Conservation (phyloP, 2,888 invertebrate genomes). For the Ornithoptera priamus region DNA sequence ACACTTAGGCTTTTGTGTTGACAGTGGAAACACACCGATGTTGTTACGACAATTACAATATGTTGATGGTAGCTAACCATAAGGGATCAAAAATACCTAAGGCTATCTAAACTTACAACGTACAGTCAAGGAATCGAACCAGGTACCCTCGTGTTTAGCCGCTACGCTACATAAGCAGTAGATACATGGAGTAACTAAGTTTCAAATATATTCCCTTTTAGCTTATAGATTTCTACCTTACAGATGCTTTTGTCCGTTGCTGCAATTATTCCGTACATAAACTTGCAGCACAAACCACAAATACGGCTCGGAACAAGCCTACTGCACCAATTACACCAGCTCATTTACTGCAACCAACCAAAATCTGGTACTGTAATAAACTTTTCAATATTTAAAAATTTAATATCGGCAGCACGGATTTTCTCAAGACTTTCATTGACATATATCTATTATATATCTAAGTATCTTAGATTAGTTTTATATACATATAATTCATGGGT, state of each 20-base stretch:
- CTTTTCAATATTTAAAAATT: background rate
- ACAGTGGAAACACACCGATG: no score
- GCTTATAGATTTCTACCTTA: background rate
- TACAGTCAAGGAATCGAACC: no score
- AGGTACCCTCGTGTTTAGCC: no score
- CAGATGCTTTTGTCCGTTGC: background rate
- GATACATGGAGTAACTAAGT: background rate
- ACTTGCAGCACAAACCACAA: slow-evolving; percentile 2
- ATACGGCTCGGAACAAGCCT: background rate
- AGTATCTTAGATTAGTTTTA: no score
- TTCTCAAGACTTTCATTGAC: background rate
- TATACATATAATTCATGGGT: no score
- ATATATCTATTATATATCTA: no score
- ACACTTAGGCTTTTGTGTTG: no score
- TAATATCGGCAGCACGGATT: background rate
- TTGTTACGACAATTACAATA: no score
- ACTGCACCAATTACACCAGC: slow-evolving; percentile 8
- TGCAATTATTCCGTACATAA: slow-evolving; percentile 5
- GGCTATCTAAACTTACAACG: no score
- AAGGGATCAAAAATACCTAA: no score
- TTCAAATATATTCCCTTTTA: background rate
- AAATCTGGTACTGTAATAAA: background rate
- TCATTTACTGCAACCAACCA: background rate
- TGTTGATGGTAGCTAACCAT: no score
- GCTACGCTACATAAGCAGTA: background rate